Evolutionary conservation across 2,113 vertebrate genomes (phyloP).

Genomic region (Alces alces): DNA sequence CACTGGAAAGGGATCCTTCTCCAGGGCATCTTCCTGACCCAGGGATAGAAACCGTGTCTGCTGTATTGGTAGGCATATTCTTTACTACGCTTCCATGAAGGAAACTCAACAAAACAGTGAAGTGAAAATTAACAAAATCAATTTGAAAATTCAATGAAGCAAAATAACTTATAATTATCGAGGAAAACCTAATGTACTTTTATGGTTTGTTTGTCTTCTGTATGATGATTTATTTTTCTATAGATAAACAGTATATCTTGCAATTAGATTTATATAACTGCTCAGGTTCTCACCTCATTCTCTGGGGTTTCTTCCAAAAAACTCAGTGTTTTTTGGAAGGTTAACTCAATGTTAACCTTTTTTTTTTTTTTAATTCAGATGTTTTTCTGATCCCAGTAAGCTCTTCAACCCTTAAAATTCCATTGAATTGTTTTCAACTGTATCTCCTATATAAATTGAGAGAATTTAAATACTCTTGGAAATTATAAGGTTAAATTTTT

Average conservation of each 20-base stretch:
- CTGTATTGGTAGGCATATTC: neutral
- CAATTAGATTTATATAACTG: neutral
- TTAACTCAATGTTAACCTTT: neutral
- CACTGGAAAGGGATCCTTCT: neutral
- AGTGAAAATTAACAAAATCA: neutral
- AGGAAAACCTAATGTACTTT: neutral
- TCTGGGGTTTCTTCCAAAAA: neutral
- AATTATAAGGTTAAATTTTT: neutral
- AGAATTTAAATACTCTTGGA: neutral
- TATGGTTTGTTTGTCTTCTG: neutral
- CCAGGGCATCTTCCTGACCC: neutral
- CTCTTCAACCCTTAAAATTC: slow-evolving; percentile 2
- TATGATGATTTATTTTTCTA: neutral
- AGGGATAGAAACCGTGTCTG: neutral
- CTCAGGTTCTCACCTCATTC: neutral
- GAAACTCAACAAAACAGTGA: neutral
- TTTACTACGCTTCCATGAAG: neutral
- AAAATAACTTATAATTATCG: neutral
- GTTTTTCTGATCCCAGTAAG: neutral
- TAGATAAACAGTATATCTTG: neutral
- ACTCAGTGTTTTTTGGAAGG: neutral
- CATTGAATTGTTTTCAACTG: neutral
- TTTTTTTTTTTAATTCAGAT: neutral
- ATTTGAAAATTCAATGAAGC: neutral
- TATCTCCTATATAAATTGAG: neutral